Evolutionary conservation across 2,113 vertebrate species (phyloP).

Genomic region (Amazona vittata): DNA sequence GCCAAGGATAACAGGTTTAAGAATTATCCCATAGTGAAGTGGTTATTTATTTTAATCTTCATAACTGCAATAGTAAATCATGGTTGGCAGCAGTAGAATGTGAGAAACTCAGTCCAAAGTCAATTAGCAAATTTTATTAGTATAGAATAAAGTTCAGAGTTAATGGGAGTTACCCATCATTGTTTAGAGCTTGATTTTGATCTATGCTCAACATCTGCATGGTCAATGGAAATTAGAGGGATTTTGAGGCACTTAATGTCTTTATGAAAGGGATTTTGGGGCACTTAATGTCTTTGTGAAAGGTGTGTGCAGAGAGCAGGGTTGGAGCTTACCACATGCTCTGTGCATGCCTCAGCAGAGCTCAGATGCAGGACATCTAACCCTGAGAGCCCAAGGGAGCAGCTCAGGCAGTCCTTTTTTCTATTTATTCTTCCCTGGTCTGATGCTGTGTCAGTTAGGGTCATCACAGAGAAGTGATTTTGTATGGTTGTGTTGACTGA

Average conservation of each 20-base stretch:
- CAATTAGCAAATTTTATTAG: neutral
- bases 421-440: neutral
- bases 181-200: neutral
- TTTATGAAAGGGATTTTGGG: no score
- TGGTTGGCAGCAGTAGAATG: neutral
- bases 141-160: neutral
- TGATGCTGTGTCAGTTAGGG: neutral
- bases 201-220: neutral
- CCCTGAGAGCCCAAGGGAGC: accelerated
- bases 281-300: neutral
- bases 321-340: accelerated
- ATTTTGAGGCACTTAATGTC: neutral
- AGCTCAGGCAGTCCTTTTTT: accelerated
- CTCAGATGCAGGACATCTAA: neutral
- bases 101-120: neutral
- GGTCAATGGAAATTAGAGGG: neutral
- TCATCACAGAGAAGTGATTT: neutral
- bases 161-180: neutral
- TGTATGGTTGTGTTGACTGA: neutral
- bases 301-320: neutral
- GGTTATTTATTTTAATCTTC: neutral
- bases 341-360: neutral
- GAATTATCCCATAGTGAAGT: neutral
- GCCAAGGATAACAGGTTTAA: neutral
- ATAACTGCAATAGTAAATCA: neutral